Base-by-base conservation (phyloP, 2,797 vertebrate genomes). In the Ctenosaura bakeri region DNA sequence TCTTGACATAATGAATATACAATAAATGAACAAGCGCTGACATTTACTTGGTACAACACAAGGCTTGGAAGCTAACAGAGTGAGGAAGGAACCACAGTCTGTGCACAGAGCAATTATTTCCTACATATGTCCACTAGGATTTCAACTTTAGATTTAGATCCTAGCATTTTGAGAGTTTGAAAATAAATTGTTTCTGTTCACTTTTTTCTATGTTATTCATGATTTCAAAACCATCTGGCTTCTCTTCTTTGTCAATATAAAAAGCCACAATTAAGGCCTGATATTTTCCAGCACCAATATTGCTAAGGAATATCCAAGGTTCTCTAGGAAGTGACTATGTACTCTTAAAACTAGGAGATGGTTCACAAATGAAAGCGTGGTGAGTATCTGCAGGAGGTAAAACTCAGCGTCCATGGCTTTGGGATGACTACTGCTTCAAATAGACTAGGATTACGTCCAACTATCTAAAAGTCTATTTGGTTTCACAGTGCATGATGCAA, bases 401-500 rank as follows among this genome's bases (percentile, higher is more conserved):
- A 73, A 71, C 84, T 88, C 0, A 94, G 87, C 18, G 69, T 89
- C 92, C 52, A 7, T 77, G 3, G n/a, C 10, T 62, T 2, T 0
- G 89, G 6, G 38, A 20, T 46, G 90, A 56, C 71, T 90, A 83
- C 85, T 93, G 22, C 18, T 90, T 91, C 94, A 76, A 92, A 87
- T 0, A 32, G 86, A 10, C 91, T 92, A 94, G 94, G 93, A 94
- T 14, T 18, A 4, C 29, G 32, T 92, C 94, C 95, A 95, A 92
- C 83, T 35, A 0, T 95, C 94, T 94, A 91, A 89, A 93, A 73
- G 92, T 90, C 80, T 92, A 94, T 94, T 96, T 85, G 87, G 93
- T 94, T 90, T 89, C 91, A 94, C 94, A 91, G 92, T 92, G 92
- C 91, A 0, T 95, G 93, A 95, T 95, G 95, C 95, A 95, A 94